phyloP scores from a whole-genome alignment of 1,140 invertebrate species.

The Zeugodacus cucurbitae region DNA sequence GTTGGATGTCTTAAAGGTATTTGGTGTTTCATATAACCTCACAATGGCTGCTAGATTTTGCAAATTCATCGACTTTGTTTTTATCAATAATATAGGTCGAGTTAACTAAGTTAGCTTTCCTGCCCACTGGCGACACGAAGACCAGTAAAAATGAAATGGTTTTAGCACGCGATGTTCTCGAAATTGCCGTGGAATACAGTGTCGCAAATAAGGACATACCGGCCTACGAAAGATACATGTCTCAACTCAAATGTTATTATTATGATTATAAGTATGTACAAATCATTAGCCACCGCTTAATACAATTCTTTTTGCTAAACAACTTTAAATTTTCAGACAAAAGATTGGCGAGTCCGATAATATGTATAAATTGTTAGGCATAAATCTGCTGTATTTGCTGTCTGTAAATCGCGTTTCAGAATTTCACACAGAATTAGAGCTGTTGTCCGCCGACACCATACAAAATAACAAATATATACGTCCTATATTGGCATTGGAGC shows the following conservation, averaged over 20 bases:
- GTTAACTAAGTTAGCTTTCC: conserved; percentile 84
- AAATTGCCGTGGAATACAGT: conserved; percentile 96
- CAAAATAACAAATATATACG: conserved; percentile 94
- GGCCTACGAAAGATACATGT: conserved; percentile 95
- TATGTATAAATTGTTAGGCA: conserved; percentile 94
- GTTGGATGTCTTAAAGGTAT: conserved; percentile 79
- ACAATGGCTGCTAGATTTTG: neutral
- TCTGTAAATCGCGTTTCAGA: conserved; percentile 97
- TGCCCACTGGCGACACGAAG: conserved; percentile 84
- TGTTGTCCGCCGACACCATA: conserved; percentile 92
- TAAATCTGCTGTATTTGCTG: conserved; percentile 95
- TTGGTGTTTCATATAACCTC: conserved; percentile 40
- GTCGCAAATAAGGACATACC: conserved; percentile 92
- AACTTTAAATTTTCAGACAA: conserved; percentile 67
- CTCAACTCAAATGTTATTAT: conserved; percentile 97
- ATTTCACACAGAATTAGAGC: conserved; percentile 97
- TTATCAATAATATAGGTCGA: conserved; percentile 73
- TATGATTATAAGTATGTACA: conserved; percentile 90
- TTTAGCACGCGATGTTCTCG: conserved; percentile 89
- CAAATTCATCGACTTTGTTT: conserved; percentile 8
- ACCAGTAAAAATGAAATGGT: conserved; percentile 85
- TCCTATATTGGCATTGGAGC: conserved; percentile 95
- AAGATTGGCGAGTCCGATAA: conserved; percentile 91
- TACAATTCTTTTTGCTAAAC: too few species aligned
- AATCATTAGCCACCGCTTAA: neutral